Evolutionary conservation across 2,113 vertebrate species (phyloP), one percentile per base, ranked within the genome.

Genomic region (Meriones unguiculatus): DNA sequence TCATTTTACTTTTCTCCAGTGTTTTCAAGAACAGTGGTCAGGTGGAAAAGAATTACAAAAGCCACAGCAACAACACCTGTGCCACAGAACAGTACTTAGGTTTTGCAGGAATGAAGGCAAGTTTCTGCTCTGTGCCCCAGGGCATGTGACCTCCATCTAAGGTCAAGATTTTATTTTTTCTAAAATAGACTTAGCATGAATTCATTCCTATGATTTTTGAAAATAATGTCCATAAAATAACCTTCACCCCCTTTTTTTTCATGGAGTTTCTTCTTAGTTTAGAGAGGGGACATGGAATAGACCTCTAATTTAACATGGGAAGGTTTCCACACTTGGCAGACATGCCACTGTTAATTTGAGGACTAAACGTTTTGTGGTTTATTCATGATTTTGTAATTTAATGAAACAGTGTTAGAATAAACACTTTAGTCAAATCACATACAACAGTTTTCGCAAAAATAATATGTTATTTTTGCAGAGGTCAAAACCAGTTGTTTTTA

Each of bases 201-300:
- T 57, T 32, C 8, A 95, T 11, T 87, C 11, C 41, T 7, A 30
- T 10, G 6, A 7, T 0, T 28, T 96, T 50, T 35, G 8, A 70
- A 96, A 89, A 81, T 59, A 7, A 86, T 73, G 32, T 77, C 76
- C n/a, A 14, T 72, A 54, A 86, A 32, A 50, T 64, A 54, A 96
- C 0, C 0, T 82, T 82, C 50, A 41, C 2, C 30, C 80, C 50
- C 28, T 75, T 94, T 88, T 24, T 89, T 22, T 18, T 90, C 2
- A 81, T 3, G 24, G 1, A 20, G 30, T 78, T 59, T 93, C 15
- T 89, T 92, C 52, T 95, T 70, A 70, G 17, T 90, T 86, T 41
- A 96, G 52, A 76, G 22, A n/a, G 65, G 0, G 20, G 30, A 30
- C 18, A 12, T 24, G 14, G 17, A 18, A 9, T 62, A 15, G 59